These are phyloP conservation scores for Erannis defoliaria DNA, from an alignment of 2,888 invertebrate species.

Conservation along the genomic window DNA sequence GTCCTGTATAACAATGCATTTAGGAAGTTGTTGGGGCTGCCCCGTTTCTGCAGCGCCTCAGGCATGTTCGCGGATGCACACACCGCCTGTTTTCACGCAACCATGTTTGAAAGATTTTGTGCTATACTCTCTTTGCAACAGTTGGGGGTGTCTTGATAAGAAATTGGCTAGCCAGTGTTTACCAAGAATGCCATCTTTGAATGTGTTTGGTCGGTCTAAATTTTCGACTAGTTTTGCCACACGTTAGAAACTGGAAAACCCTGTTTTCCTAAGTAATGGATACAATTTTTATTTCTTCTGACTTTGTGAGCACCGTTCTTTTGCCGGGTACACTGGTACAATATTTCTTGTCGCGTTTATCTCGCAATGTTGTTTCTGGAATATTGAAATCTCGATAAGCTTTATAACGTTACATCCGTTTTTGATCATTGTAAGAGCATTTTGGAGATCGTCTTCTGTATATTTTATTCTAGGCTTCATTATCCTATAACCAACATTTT, in stretches of 20 bases:
- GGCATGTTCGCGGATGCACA: no score
- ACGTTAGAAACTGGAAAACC: slow-evolving; percentile 34
- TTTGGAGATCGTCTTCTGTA: slow-evolving; percentile 4
- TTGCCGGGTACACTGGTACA: slow-evolving; percentile 1
- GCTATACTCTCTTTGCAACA: slow-evolving; percentile 3
- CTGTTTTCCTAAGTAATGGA: slow-evolving; percentile 31
- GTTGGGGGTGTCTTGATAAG: slow-evolving; percentile 3
- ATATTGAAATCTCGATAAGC: neutral
- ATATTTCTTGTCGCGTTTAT: slow-evolving; percentile 3
- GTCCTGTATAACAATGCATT: no score
- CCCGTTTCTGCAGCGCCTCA: no score
- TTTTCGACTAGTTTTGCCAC: slow-evolving; percentile 29
- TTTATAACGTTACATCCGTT: neutral
- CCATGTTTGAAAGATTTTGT: neutral
- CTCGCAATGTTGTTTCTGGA: slow-evolving; percentile 3
- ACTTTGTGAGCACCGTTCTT: slow-evolving; percentile 25
- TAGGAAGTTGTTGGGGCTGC: no score
- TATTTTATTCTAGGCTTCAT: slow-evolving; percentile 5
- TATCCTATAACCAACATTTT: slow-evolving; percentile 1
- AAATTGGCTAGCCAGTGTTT: slow-evolving; percentile 31
- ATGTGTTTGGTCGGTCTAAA: slow-evolving; percentile 36
- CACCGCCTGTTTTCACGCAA: no score
- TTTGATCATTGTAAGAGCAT: neutral
- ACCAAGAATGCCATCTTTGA: slow-evolving; percentile 40
- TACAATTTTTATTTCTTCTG: slow-evolving; percentile 31